These are phyloP conservation scores for Lacanobia oleracea DNA, from an alignment of 2,888 invertebrate species.

Conservation along the genomic window DNA sequence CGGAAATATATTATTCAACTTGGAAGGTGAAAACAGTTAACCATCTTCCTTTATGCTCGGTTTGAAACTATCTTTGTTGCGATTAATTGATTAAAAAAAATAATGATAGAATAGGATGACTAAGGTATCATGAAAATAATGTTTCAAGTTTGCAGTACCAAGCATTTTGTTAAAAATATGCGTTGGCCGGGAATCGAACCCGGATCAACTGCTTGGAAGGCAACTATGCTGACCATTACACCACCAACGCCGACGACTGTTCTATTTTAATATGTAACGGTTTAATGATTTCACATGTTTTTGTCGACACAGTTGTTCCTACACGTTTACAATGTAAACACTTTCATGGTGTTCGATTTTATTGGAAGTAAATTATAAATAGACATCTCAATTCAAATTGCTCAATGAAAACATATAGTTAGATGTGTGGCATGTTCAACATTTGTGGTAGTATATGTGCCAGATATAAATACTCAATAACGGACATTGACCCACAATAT, in stretches of 20 bases:
- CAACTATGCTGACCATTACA: constrained; percentile 91
- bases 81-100: background rate
- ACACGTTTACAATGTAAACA: constrained; percentile 1
- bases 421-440: too few relatives aligned
- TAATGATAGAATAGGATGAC: too few relatives aligned
- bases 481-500: too few relatives aligned
- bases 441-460: too few relatives aligned
- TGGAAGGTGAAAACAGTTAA: constrained; percentile 12
- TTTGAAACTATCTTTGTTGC: background rate
- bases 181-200: constrained; percentile 90
- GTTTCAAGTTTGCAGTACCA: too few relatives aligned
- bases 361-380: constrained; percentile 21
- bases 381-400: constrained; percentile 7
- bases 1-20: constrained; percentile 28
- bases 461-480: too few relatives aligned
- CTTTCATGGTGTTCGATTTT: constrained; percentile 10
- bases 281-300: constrained; percentile 11
- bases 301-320: constrained; percentile 24
- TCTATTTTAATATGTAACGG: constrained; percentile 2
- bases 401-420: background rate
- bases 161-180: background rate
- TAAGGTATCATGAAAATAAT: background rate
- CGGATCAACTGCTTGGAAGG: constrained; percentile 91
- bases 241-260: constrained; percentile 82
- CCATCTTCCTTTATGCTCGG: background rate